Conservation (phyloP, 2,888 invertebrate species). For the Thera obeliscata region DNA sequence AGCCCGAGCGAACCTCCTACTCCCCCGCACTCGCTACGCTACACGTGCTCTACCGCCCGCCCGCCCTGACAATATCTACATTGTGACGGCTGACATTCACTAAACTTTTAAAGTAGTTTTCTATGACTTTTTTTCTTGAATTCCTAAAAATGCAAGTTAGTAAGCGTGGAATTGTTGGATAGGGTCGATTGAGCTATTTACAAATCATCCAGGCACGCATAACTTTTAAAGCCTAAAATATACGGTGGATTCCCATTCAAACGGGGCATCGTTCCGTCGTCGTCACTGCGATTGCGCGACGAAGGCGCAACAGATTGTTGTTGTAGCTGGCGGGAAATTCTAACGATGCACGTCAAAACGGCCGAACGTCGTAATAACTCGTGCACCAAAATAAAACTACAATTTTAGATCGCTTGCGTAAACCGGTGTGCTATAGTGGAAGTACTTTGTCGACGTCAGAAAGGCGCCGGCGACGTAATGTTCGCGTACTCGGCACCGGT, state of each 20-base stretch:
- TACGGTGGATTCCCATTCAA: slow-evolving; percentile 47
- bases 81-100: slow-evolving; percentile 11
- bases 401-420: slow-evolving; percentile 70
- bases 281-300: slow-evolving; percentile 66
- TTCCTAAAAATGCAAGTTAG: not conserved
- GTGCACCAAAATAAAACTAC: slow-evolving; percentile 71
- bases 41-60: slow-evolving; percentile 59
- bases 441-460: slow-evolving; percentile 67
- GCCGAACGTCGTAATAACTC: slow-evolving; percentile 61
- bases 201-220: not conserved
- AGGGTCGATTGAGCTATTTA: not conserved
- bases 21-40: slow-evolving; percentile 44
- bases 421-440: slow-evolving; percentile 63
- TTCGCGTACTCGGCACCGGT: slow-evolving; percentile 40
- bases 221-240: not conserved
- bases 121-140: not conserved
- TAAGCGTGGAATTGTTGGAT: not conserved
- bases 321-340: slow-evolving; percentile 72
- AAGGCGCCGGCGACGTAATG: slow-evolving; percentile 56
- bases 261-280: slow-evolving; percentile 51
- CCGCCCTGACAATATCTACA: slow-evolving; percentile 1
- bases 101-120: slow-evolving; percentile 26
- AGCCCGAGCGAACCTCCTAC: slow-evolving; percentile 41
- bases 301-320: slow-evolving; percentile 77
- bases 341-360: slow-evolving; percentile 62